Evolutionary conservation across 2,797 vertebrate genomes (phyloP), one percentile per base, ranked within the genome.

Genomic region (Coilia nasus): DNA sequence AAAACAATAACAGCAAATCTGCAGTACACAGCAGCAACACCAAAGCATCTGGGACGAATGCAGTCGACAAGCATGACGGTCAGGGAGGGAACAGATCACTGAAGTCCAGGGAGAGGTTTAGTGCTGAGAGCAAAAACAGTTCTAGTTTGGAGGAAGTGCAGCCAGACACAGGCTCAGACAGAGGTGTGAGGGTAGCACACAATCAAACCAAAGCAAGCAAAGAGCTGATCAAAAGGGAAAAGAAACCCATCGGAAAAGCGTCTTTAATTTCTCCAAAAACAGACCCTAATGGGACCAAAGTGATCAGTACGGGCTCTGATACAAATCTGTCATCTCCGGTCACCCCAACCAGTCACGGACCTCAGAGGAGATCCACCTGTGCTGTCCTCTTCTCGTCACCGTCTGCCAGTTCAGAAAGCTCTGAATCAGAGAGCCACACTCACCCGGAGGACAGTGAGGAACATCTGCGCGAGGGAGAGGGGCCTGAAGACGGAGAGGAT

Each of bases 231-330:
- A 90, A 94, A 4, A 91, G 92, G 85, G 95, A 97, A 9, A 96
- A 96, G 84, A 98, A 96, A 83, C 96, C 94, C 89, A 93, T 95
- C 0, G 94, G 95, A 62, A 98, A 97, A 92, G 93, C 95, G 3
- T 94, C 95, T 0, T 86, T 95, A 87, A 95, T 95, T 60, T 93
- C 95, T 87, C 88, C 97, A 90, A 98, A 97, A 91, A 95, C 96
- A 85, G 97, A 98, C 90, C 92, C 94, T 0, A 98, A 98, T 59
- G 94, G 95, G 71, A 95, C 93, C 83, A 93, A 91, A 86, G 85
- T 89, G 11, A 85, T 92, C 31, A 90, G 88, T 28, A 91, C 93
- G 64, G 91, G 94, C 21, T 93, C 94, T 3, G 91, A 93, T 84
- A 92, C 90, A 3, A 93, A 92, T 85, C 90, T 93, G 6, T 87